Percentiles rank a stretch among this genome's conserved stretches.
phyloP scores from a whole-genome alignment of 1,140 invertebrate genomes.

The Tachypleus tridentatus region DNA sequence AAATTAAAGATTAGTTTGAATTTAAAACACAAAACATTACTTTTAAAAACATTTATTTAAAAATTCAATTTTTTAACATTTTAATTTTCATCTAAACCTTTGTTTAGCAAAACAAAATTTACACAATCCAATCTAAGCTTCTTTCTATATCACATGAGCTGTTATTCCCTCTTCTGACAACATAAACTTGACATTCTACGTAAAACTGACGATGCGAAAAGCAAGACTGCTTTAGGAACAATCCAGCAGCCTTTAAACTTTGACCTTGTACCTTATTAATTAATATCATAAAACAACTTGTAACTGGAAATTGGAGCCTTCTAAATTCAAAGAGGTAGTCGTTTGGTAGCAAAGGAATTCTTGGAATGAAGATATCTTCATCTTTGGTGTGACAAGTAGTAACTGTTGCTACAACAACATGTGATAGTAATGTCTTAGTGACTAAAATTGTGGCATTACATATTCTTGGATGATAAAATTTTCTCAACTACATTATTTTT shows the following conservation, averaged over 20 bases:
- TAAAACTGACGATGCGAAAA: conserved; percentile 25
- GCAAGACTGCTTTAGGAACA: conserved; percentile 15
- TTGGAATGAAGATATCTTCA: conserved; percentile 15
- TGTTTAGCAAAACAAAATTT: too few species aligned
- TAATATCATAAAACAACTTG: conserved; percentile 23
- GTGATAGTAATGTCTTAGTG: conserved; percentile 13
- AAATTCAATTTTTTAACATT: too few species aligned
- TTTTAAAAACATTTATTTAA: too few species aligned
- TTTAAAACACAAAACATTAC: too few species aligned
- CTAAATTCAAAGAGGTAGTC: conserved; percentile 22
- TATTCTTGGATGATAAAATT: conserved; percentile 7
- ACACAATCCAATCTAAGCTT: too few species aligned
- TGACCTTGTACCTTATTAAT: conserved; percentile 26
- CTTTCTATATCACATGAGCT: too few species aligned
- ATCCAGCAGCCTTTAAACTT: conserved; percentile 15
- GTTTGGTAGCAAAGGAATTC: neutral
- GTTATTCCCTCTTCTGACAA: too few species aligned
- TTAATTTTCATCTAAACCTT: too few species aligned
- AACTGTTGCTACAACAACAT: conserved; percentile 23
- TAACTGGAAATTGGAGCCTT: conserved; percentile 37
- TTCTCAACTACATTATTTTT: conserved; percentile 4
- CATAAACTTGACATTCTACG: too few species aligned
- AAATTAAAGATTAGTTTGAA: too few species aligned
- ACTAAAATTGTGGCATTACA: conserved; percentile 27
- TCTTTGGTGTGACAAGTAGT: conserved; percentile 15